phyloP scores from a whole-genome alignment of 2,113 vertebrate species.

The Silurus glanis region DNA sequence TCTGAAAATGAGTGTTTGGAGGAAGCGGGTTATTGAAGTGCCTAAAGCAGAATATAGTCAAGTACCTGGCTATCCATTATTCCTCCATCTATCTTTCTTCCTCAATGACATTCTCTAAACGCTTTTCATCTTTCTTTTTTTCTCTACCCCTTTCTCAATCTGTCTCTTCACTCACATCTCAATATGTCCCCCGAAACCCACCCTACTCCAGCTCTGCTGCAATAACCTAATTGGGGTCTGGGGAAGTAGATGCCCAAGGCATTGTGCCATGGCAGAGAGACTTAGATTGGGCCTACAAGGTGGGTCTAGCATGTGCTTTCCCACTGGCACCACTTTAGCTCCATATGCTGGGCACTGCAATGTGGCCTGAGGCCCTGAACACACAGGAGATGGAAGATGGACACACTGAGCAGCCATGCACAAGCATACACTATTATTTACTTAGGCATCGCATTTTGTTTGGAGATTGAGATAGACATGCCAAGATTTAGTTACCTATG shows the following conservation, averaged over 20 bases:
- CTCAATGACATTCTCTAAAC: background rate
- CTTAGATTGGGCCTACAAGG: constrained; percentile 58
- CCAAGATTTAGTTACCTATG: constrained; percentile 21
- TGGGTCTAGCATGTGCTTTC: constrained; percentile 61
- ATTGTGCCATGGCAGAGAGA: constrained; percentile 58
- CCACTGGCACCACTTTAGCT: constrained; percentile 65
- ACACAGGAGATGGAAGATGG: constrained; percentile 12
- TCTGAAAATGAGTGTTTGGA: constrained; percentile 9
- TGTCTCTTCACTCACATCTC: background rate
- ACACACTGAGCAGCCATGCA: constrained; percentile 18
- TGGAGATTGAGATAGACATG: background rate
- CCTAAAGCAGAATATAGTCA: constrained; percentile 15
- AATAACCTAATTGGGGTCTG: constrained; percentile 59
- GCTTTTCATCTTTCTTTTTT: constrained; percentile 2
- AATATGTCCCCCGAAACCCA: background rate
- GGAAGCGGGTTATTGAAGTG: constrained; percentile 33
- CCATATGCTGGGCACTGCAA: constrained; percentile 66
- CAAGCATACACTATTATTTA: constrained; percentile 12
- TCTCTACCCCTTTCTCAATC: background rate
- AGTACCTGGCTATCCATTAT: constrained; percentile 11
- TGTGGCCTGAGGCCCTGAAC: constrained; percentile 25
- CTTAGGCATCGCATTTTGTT: constrained; percentile 16
- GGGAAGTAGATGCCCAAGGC: constrained; percentile 58
- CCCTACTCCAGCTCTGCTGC: constrained; percentile 7
- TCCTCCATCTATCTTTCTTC: background rate